Evolutionary conservation across 2,113 vertebrate species (phyloP).

Genomic region (Myrmecophaga tridactyla): DNA sequence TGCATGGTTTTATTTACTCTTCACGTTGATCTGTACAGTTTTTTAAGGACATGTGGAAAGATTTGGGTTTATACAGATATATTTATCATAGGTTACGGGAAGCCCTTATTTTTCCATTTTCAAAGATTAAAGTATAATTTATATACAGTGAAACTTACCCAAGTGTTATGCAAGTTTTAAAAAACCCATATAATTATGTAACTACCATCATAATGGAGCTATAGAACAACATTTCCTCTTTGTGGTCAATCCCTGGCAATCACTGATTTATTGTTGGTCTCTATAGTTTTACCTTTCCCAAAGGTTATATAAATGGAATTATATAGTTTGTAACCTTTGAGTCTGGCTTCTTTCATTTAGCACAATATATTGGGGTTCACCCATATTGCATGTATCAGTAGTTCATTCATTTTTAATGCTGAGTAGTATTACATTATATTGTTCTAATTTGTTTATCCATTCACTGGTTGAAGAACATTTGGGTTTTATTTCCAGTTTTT

Average conservation of each 20-base stretch:
- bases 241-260: neutral
- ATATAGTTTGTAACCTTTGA: neutral
- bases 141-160: neutral
- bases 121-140: neutral
- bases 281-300: slow-evolving; percentile 14
- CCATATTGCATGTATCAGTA: neutral
- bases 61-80: slow-evolving; percentile 1
- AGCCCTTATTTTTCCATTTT: neutral
- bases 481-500: neutral
- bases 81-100: neutral
- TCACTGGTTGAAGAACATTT: neutral
- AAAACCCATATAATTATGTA: neutral
- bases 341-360: slow-evolving; percentile 31
- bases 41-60: neutral
- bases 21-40: neutral
- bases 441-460: neutral
- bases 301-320: slow-evolving; percentile 21
- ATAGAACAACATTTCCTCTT: neutral
- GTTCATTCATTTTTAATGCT: slow-evolving; percentile 28
- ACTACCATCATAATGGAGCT: neutral
- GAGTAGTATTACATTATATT: neutral
- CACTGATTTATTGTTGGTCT: neutral
- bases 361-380: neutral
- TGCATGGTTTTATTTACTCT: neutral
- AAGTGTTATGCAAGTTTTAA: neutral